Evolutionary conservation across 2,113 vertebrate species (phyloP).

Genomic region (Nycticryphes semicollaris): DNA sequence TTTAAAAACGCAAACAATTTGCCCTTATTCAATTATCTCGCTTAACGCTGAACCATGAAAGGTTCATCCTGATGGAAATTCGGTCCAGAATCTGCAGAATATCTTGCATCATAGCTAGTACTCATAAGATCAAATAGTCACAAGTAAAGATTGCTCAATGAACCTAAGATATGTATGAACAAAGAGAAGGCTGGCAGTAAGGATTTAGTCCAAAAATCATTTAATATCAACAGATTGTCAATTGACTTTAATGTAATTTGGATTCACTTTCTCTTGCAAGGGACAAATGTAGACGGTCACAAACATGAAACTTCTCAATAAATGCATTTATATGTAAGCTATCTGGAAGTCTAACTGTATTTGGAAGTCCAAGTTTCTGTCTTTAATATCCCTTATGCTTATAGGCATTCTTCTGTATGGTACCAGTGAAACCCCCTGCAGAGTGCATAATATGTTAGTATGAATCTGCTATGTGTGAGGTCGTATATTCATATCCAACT

Average conservation of each 20-base stretch:
- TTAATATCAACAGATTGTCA: background rate
- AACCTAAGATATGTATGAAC: background rate
- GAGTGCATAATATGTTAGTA: background rate
- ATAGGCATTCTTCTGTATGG: background rate
- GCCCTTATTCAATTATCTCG: background rate
- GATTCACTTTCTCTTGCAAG: background rate
- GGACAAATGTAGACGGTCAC: background rate
- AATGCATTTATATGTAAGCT: background rate
- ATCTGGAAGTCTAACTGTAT: background rate
- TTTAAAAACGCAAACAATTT: background rate
- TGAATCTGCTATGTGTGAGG: background rate
- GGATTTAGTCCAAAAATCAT: background rate
- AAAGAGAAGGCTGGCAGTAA: background rate
- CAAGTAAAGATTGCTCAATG: background rate
- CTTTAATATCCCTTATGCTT: background rate
- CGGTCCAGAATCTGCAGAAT: background rate
- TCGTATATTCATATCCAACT: background rate
- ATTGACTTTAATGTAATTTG: background rate
- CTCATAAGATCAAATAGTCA: background rate
- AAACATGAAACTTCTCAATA: background rate
- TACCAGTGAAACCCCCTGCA: background rate
- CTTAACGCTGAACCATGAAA: background rate
- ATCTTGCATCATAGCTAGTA: background rate
- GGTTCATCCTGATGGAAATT: background rate
- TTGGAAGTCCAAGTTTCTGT: background rate